phyloP scores from a whole-genome alignment of 2,888 invertebrate genomes.

The Ophion costatus region DNA sequence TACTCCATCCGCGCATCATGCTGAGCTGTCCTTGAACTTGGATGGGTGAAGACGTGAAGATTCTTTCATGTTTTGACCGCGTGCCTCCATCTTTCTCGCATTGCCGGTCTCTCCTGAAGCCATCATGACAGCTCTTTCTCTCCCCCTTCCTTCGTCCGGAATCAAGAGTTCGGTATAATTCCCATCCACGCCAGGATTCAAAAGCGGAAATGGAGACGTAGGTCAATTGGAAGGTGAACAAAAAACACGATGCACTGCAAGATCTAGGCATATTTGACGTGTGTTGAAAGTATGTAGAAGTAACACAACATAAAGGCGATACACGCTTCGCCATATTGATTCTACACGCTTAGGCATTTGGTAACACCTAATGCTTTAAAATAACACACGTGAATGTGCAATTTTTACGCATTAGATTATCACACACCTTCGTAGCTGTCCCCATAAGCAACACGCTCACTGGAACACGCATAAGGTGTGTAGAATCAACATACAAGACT shows the following conservation, averaged over 20 bases:
- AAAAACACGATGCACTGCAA: neutral
- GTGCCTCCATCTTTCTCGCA: neutral
- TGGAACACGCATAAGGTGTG: too few species aligned
- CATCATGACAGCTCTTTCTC: neutral
- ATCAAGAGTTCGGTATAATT: neutral
- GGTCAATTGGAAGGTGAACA: neutral
- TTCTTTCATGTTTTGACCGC: neutral
- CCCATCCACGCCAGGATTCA: neutral
- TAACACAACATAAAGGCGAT: too few species aligned
- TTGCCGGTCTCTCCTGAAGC: neutral
- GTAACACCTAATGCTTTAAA: too few species aligned
- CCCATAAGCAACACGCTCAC: too few species aligned
- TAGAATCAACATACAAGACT: too few species aligned
- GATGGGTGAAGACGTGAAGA: neutral
- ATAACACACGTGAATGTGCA: too few species aligned
- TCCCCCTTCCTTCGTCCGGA: neutral
- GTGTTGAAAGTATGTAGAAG: too few species aligned
- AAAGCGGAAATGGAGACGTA: neutral
- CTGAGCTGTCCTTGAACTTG: conserved; percentile 21
- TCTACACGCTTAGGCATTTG: too few species aligned
- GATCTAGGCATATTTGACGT: too few species aligned
- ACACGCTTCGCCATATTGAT: too few species aligned
- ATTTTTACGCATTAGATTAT: too few species aligned
- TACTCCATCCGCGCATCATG: neutral
- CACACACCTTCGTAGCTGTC: too few species aligned